phyloP scores from a whole-genome alignment of 2,797 vertebrate species.

The Poeciliopsis gracilis region DNA sequence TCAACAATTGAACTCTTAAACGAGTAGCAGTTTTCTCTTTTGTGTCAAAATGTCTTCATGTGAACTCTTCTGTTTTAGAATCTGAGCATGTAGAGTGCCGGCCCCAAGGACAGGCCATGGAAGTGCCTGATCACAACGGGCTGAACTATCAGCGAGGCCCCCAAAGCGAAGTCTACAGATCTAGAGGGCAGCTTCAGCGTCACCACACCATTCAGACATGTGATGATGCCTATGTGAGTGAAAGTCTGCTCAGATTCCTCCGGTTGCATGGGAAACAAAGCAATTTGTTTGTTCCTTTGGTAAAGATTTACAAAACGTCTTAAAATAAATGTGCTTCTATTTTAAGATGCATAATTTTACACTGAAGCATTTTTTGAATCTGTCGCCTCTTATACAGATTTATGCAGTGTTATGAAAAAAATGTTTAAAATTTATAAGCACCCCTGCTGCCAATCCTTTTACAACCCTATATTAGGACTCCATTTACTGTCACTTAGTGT shows the following conservation, averaged over 20 bases:
- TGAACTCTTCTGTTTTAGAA: slow-evolving; percentile 51
- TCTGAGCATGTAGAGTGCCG: slow-evolving; percentile 86
- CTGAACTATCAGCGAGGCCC: slow-evolving; percentile 82
- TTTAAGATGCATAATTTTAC: not conserved
- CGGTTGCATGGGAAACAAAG: not conserved
- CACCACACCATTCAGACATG: slow-evolving; percentile 99
- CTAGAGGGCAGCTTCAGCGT: slow-evolving; percentile 89
- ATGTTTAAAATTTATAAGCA: not conserved
- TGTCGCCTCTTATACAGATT: not conserved
- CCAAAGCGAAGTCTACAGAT: slow-evolving; percentile 83
- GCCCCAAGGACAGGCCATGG: slow-evolving; percentile 86
- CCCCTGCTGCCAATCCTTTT: not conserved
- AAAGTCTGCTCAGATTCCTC: not conserved
- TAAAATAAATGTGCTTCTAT: not conserved
- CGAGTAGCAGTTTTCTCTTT: not conserved
- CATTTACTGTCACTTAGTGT: not conserved
- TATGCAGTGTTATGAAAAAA: not conserved
- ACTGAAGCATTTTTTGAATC: not conserved
- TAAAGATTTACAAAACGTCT: not conserved
- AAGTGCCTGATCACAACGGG: slow-evolving; percentile 89
- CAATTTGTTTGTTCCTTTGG: not conserved
- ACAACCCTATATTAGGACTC: not conserved
- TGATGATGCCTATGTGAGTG: slow-evolving; percentile 94
- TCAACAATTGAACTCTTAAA: not conserved
- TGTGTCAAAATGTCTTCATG: not conserved